Evolutionary conservation across 1,140 invertebrate species (phyloP).

Genomic region (Drosophila kurseongensis): DNA sequence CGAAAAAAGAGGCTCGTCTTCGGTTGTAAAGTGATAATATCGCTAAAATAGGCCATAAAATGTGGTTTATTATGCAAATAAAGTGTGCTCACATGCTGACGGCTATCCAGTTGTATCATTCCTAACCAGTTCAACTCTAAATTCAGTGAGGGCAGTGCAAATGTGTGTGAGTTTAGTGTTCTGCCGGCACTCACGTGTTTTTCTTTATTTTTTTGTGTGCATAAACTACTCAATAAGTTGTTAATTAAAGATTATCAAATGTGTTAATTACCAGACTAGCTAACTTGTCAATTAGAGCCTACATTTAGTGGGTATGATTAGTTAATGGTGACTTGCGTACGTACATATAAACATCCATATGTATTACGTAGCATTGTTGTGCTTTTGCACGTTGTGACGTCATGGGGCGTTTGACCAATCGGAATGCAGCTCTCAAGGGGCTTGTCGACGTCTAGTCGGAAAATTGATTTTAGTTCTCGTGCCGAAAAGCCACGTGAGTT

Average conservation of each 20-base stretch:
- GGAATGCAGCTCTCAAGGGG: constrained; percentile 58
- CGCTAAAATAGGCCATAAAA: constrained; percentile 20
- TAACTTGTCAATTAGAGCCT: neutral
- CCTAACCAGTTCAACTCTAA: constrained; percentile 2
- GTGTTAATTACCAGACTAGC: neutral
- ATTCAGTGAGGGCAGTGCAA: constrained; percentile 6
- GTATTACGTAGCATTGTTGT: constrained; percentile 18
- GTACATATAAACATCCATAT: too few species aligned
- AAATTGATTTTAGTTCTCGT: constrained; percentile 26
- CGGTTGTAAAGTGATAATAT: constrained; percentile 11
- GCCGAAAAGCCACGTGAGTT: constrained; percentile 28
- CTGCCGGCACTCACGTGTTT: constrained; percentile 16
- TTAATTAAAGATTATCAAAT: neutral
- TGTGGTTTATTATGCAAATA: constrained; percentile 19
- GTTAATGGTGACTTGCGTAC: neutral
- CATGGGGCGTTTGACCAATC: constrained; percentile 52
- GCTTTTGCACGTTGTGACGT: constrained; percentile 38
- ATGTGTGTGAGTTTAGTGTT: constrained; percentile 7
- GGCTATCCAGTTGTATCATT: constrained; percentile 11
- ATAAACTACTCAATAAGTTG: constrained; percentile 5
- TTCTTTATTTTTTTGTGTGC: neutral
- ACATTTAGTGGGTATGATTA: neutral
- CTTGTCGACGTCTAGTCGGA: constrained; percentile 48
- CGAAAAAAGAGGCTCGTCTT: constrained; percentile 35
- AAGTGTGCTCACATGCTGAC: constrained; percentile 16